Evolutionary conservation across 2,797 vertebrate species (phyloP).

Genomic region (Phoebastria nigripes): DNA sequence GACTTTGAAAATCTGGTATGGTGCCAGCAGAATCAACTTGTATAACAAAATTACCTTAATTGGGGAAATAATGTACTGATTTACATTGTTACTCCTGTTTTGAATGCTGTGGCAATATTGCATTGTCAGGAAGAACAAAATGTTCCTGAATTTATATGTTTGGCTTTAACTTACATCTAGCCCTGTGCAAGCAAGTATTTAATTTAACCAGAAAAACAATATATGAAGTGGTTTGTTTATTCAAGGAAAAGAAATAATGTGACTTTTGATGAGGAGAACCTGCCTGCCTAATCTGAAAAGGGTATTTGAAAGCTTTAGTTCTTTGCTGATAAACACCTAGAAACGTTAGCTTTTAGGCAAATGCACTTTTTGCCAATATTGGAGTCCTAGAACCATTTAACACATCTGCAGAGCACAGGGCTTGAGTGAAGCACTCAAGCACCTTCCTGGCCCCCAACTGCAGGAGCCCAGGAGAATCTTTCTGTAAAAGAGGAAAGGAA

Average conservation of each 20-base stretch:
- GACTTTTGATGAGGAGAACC: not conserved
- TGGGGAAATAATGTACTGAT: slow-evolving; percentile 10
- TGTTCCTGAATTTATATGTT: slow-evolving; percentile 35
- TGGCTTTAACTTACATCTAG: not conserved
- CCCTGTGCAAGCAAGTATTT: slow-evolving; percentile 8
- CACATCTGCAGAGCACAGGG: not conserved
- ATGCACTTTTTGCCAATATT: not conserved
- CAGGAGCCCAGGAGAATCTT: not conserved
- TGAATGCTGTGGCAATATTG: not conserved
- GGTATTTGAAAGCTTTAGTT: not conserved
- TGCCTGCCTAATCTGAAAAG: not conserved
- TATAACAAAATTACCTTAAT: slow-evolving; percentile 1
- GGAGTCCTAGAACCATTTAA: not conserved
- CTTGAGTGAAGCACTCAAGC: not conserved
- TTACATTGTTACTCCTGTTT: slow-evolving; percentile 6
- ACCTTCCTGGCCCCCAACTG: not conserved
- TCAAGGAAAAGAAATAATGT: not conserved
- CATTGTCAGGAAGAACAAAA: slow-evolving; percentile 19
- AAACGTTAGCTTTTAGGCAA: not conserved
- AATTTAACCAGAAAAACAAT: slow-evolving; percentile 4
- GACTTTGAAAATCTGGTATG: not conserved
- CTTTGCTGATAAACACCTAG: not conserved
- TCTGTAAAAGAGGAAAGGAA: not conserved
- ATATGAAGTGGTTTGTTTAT: slow-evolving; percentile 29
- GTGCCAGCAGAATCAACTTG: not conserved